Percentiles rank a stretch among this genome's conserved stretches.
These are phyloP conservation scores for Psittacula cyanocephala DNA, from an alignment of 2,113 vertebrate genomes.

Conservation along the genomic window DNA sequence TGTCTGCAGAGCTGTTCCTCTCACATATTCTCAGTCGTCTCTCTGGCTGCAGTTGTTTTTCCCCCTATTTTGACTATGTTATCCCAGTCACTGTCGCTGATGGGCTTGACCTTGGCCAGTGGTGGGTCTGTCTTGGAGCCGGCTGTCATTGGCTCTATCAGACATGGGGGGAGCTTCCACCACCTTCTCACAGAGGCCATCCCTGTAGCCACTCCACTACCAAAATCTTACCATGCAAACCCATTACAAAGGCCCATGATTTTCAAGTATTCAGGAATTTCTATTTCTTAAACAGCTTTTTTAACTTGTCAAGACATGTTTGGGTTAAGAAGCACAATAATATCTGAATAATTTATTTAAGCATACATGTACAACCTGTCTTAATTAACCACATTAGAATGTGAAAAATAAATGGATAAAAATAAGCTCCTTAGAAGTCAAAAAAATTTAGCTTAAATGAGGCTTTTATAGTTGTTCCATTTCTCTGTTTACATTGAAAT, in stretches of 20 bases:
- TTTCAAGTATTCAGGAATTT: neutral
- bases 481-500: slow-evolving; percentile 12
- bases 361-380: neutral
- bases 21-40: neutral
- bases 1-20: neutral
- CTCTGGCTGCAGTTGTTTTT: neutral
- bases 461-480: neutral
- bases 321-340: neutral
- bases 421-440: neutral
- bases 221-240: neutral
- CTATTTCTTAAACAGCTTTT: neutral
- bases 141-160: neutral
- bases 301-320: neutral
- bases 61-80: neutral
- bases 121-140: neutral
- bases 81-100: neutral
- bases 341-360: neutral
- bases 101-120: neutral
- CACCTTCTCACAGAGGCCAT: neutral
- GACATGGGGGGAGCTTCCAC: neutral
- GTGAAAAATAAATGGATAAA: neutral
- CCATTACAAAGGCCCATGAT: neutral
- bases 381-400: neutral
- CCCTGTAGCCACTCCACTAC: neutral
- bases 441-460: neutral